A percentile compares a stretch with the other conserved stretches of the same genome.
Evolutionary conservation across 2,113 vertebrate genomes (phyloP).

Genomic region (Phalacrocorax carbo): DNA sequence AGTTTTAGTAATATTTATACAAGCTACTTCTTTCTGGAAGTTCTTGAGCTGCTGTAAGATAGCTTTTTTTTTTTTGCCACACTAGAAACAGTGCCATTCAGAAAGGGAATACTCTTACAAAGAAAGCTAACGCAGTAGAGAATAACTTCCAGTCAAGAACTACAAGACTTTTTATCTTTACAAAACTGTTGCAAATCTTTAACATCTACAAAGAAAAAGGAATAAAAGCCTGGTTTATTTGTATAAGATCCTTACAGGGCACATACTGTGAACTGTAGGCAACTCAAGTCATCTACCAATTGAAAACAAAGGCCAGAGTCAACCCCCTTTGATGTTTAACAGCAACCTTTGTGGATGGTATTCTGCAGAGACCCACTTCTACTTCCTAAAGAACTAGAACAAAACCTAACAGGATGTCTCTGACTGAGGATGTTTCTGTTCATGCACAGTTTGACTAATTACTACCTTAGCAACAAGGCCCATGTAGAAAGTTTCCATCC

Average conservation of each 20-base stretch:
- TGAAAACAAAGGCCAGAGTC: not conserved
- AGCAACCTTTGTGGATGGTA: not conserved
- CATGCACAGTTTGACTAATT: not conserved
- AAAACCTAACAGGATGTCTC: not conserved
- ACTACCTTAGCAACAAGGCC: not conserved
- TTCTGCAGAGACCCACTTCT: not conserved
- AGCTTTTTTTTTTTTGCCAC: too few relatives aligned
- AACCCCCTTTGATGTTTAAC: not conserved
- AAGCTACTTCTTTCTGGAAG: not conserved
- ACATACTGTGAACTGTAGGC: too few relatives aligned
- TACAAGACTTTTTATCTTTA: not conserved
- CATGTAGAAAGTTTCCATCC: not conserved
- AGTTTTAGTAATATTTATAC: not conserved
- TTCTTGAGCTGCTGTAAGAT: not conserved
- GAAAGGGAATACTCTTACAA: not conserved
- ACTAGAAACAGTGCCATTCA: not conserved
- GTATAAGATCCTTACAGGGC: too few relatives aligned
- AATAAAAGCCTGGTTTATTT: not conserved
- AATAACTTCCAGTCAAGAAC: not conserved
- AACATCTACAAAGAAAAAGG: not conserved
- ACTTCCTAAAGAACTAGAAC: not conserved
- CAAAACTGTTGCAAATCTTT: not conserved
- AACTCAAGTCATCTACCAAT: not conserved
- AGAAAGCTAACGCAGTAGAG: not conserved
- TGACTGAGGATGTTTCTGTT: not conserved